phyloP scores from a whole-genome alignment of 2,113 vertebrate species.

The Brevimyrus niger region DNA sequence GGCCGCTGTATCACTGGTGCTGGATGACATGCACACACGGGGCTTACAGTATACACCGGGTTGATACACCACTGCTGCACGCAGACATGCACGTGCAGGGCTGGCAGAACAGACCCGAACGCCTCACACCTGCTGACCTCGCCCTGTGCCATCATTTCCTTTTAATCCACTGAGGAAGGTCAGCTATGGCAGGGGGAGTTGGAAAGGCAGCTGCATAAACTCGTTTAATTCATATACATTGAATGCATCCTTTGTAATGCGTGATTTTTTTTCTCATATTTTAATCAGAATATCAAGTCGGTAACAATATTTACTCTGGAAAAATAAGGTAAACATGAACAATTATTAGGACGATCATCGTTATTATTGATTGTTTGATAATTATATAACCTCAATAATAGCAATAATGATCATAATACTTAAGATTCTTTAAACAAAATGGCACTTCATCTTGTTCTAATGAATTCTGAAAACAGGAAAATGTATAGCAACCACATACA shows the following conservation, averaged over 20 bases:
- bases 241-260: neutral
- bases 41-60: neutral
- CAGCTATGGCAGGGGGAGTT: neutral
- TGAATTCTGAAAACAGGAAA: constrained; percentile 30
- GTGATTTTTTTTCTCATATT: constrained; percentile 17
- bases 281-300: constrained; percentile 38
- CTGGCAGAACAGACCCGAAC: neutral
- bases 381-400: constrained; percentile 26
- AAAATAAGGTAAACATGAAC: constrained; percentile 37
- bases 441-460: constrained; percentile 25
- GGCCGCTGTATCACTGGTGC: neutral
- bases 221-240: neutral
- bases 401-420: constrained; percentile 28
- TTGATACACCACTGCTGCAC: neutral
- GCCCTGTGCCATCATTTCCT: neutral
- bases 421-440: constrained; percentile 33
- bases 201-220: neutral
- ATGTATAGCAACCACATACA: constrained; percentile 22
- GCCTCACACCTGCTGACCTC: no score
- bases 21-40: neutral
- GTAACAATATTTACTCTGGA: constrained; percentile 43
- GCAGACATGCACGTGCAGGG: no score
- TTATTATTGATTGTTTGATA: constrained; percentile 20
- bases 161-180: neutral
- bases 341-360: constrained; percentile 29